phyloP scores from a whole-genome alignment of 2,797 vertebrate species.

The Eulemur mongoz region DNA sequence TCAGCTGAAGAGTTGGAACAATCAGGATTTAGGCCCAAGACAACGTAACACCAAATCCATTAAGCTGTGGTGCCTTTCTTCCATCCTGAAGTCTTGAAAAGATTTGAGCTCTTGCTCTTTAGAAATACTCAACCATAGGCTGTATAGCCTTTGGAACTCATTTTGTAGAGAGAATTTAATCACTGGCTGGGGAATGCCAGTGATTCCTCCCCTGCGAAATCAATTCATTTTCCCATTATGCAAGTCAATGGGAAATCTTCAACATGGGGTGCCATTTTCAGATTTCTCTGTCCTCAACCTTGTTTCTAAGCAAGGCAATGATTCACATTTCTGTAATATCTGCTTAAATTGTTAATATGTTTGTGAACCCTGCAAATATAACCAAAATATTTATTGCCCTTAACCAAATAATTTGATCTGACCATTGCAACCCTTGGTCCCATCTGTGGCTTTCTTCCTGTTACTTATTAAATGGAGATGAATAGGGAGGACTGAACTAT shows the following conservation, averaged over 20 bases:
- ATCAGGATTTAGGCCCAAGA: not conserved
- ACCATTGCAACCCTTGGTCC: not conserved
- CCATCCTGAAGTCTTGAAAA: not conserved
- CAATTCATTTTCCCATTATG: not conserved
- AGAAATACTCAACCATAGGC: not conserved
- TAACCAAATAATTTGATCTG: not conserved
- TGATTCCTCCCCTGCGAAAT: not conserved
- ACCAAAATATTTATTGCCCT: not conserved
- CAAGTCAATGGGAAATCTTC: not conserved
- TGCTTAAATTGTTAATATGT: not conserved
- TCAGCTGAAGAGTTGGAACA: not conserved
- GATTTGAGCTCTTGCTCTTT: not conserved
- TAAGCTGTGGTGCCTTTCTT: not conserved
- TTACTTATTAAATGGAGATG: not conserved
- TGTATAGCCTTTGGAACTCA: not conserved
- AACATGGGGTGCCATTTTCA: not conserved
- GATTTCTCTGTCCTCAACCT: not conserved
- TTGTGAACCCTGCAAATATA: not conserved
- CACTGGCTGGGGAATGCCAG: not conserved
- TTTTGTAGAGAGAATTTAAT: not conserved
- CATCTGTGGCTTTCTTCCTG: conserved; percentile 9
- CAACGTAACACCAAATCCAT: not conserved
- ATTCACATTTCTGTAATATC: not conserved
- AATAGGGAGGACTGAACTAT: not conserved
- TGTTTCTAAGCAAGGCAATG: not conserved